Conservation (phyloP, 2,113 vertebrate genomes). For the Lamprologus sp. region DNA sequence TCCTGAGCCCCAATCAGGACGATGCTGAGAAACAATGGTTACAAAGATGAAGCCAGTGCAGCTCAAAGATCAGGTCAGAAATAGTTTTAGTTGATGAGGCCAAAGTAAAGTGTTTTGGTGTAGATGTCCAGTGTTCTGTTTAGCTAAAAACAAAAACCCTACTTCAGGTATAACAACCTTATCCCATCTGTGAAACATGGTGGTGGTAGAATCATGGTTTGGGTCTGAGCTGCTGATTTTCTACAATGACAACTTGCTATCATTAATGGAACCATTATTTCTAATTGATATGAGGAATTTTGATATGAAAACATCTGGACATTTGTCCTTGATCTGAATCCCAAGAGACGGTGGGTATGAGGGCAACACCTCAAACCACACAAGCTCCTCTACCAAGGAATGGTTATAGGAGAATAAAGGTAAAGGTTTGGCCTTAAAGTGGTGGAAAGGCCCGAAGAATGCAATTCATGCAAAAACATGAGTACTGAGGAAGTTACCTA, state of each 20-base stretch:
- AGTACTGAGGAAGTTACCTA: not conserved
- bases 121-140: not conserved
- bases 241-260: not conserved
- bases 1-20: not conserved
- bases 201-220: not conserved
- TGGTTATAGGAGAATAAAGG: not conserved
- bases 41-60: not conserved
- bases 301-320: not conserved
- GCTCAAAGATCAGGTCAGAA: not conserved
- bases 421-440: not conserved
- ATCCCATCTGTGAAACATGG: not conserved
- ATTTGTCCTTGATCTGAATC: not conserved
- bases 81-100: not conserved
- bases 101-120: not conserved
- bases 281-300: not conserved
- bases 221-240: not conserved
- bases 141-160: not conserved
- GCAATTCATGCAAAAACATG: not conserved
- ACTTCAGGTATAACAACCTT: not conserved
- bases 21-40: not conserved
- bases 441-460: not conserved
- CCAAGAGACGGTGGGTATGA: not conserved
- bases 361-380: not conserved
- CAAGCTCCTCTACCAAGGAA: not conserved
- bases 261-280: not conserved